Base-by-base conservation (phyloP, 2,113 vertebrate genomes). In the Mormyrus iriodes region DNA sequence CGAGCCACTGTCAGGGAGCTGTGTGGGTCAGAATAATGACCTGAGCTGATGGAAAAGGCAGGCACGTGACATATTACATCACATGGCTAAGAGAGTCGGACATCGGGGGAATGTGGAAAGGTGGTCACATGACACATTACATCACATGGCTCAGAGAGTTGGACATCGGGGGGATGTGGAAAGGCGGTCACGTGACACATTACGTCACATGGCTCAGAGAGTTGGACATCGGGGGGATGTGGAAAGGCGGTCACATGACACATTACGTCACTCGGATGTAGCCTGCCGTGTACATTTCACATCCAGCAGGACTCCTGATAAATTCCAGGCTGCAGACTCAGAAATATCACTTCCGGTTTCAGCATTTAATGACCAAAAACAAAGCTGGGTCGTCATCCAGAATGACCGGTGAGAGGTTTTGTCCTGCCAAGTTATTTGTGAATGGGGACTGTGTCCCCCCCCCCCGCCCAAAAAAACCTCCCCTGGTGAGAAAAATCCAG, bases 401-500 rank as follows among this genome's bases (percentile, higher is more conserved):
- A 53, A 35, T 53, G 15, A 86, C 51, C 27, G 0, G 27, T 15
- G 51, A 53, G 51, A 39, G 51, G 51, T 86, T 86, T 39, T 31
- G 27, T 55, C 27, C 27, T 49, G 27, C 85, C 8, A 2, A 53
- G 42, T 42, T 55, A 53, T 53, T 53, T 35, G 27, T 55, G 51
- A 52, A 52, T 55, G n/a, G 46, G 15, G 4, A n/a, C 51, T 17
- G 15, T 6, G n/a, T 44, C 48, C 53, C 46, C 48, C 42, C 83
- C 48, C 2, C 10, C n/a, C 48, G 48, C 46, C 7, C 21, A n/a
- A 31, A 31, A 61, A 65, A 88, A 58, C 55, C 69, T 89, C 90
- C 90, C 87, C 90, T 51, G 52, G 89, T 90, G 89, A 82, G 0
- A 49, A 92, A 90, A 42, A 79, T 42, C 73, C 73, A 79, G n/a